These are phyloP conservation scores for Aphis craccivora DNA, from an alignment of 1,140 invertebrate genomes.

Conservation along the genomic window DNA sequence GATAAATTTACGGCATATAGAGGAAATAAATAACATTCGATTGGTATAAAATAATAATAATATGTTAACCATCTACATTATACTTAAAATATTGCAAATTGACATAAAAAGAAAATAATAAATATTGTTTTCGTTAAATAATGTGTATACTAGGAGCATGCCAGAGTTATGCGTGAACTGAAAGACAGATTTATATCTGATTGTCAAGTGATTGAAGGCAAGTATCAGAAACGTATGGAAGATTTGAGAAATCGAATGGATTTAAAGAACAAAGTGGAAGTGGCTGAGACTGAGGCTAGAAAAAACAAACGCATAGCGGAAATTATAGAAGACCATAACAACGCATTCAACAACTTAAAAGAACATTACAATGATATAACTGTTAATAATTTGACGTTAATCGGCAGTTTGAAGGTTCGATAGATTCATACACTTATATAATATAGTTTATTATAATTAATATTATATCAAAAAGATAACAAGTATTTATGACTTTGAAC, in stretches of 20 bases:
- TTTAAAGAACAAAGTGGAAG: slow-evolving; percentile 77
- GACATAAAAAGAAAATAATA: background rate
- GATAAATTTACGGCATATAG: slow-evolving; percentile 73
- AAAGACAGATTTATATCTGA: slow-evolving; percentile 78
- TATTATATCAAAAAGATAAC: background rate
- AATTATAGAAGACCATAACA: slow-evolving; percentile 83
- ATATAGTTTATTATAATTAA: background rate
- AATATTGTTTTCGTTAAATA: background rate
- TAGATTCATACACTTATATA: background rate
- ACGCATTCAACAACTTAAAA: slow-evolving; percentile 86
- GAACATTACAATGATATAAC: slow-evolving; percentile 95
- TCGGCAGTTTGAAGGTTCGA: slow-evolving; percentile 77
- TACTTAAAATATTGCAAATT: background rate
- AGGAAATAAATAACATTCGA: slow-evolving; percentile 72
- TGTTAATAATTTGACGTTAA: slow-evolving; percentile 85
- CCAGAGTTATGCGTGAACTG: slow-evolving; percentile 73
- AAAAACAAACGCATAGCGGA: slow-evolving; percentile 86
- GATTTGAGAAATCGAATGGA: slow-evolving; percentile 77
- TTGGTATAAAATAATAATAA: slow-evolving; percentile 65
- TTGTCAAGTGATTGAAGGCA: slow-evolving; percentile 78
- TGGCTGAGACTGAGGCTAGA: slow-evolving; percentile 86
- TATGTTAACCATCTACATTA: background rate
- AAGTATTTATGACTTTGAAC: slow-evolving; percentile 49
- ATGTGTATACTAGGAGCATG: slow-evolving; percentile 64
- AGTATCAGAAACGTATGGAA: slow-evolving; percentile 81